These are phyloP conservation scores for Myzus persicae DNA, from an alignment of 1,140 invertebrate species.

Conservation along the genomic window DNA sequence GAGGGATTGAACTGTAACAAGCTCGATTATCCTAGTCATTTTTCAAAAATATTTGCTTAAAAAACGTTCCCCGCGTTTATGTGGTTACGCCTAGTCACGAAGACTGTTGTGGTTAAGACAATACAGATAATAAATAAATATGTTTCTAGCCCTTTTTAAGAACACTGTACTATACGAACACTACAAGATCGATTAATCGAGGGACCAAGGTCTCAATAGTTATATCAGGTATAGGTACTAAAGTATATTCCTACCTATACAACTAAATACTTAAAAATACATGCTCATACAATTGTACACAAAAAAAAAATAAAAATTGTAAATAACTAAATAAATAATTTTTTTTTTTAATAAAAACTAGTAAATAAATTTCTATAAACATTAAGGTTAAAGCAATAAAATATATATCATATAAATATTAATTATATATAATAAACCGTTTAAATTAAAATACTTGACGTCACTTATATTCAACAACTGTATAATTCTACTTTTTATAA, in stretches of 20 bases:
- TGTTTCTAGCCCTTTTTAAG: conserved; percentile 14
- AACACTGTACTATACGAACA: not conserved
- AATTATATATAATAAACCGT: not conserved
- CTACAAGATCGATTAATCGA: not conserved
- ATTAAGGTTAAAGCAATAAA: not conserved
- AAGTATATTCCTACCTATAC: no score
- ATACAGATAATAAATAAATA: conserved; percentile 41
- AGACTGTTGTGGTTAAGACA: conserved; percentile 28
- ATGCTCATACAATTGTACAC: not conserved
- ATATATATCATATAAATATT: not conserved
- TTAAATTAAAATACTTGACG: not conserved
- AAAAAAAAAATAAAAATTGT: not conserved
- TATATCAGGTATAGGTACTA: not conserved
- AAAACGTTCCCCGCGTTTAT: conserved; percentile 42
- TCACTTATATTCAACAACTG: not conserved
- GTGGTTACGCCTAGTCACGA: conserved; percentile 55
- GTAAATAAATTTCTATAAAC: not conserved
- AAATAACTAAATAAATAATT: not conserved
- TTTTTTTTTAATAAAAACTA: not conserved
- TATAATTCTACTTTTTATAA: not conserved
- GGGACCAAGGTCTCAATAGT: not conserved
- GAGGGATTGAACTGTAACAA: conserved; percentile 48
- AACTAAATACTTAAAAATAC: not conserved
- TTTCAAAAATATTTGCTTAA: conserved; percentile 46
- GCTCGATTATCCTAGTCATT: conserved; percentile 45